A percentile compares a stretch with the other conserved stretches of the same genome.
Evolutionary conservation across 2,797 vertebrate species (phyloP).

Genomic region (Gobio occitaniae): DNA sequence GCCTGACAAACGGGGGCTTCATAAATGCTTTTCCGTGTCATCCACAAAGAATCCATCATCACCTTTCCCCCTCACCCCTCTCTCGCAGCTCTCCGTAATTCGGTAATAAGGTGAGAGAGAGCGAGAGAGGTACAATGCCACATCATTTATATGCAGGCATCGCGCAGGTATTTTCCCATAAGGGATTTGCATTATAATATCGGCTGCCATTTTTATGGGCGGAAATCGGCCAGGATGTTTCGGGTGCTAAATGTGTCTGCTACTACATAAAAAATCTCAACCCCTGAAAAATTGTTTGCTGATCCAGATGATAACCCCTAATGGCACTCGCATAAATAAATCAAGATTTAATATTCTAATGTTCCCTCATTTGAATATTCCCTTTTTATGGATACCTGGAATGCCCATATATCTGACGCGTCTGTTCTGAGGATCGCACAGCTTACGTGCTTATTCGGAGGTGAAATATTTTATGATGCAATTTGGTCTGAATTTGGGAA

Average conservation of each 20-base stretch:
- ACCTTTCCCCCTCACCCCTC: constrained; percentile 85
- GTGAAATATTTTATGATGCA: constrained; percentile 31
- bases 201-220: constrained; percentile 51
- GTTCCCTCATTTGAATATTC: constrained; percentile 58
- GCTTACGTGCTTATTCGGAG: background rate
- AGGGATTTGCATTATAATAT: constrained; percentile 64
- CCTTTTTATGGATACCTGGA: constrained; percentile 52
- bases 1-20: constrained; percentile 90
- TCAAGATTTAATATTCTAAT: constrained; percentile 66
- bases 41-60: constrained; percentile 93
- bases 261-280: constrained; percentile 57
- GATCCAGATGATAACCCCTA: constrained; percentile 64
- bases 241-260: constrained; percentile 51
- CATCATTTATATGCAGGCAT: constrained; percentile 53
- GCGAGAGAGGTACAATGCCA: constrained; percentile 54
- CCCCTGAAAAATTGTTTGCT: constrained; percentile 64
- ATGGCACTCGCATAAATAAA: constrained; percentile 63
- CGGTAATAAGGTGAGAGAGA: constrained; percentile 68
- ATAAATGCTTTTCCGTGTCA: constrained; percentile 91
- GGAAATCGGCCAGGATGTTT: constrained; percentile 54
- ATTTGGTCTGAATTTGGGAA: constrained; percentile 19
- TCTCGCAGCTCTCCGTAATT: constrained; percentile 85
- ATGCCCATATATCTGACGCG: constrained; percentile 47
- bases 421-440: constrained; percentile 29
- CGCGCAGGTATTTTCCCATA: constrained; percentile 59